A percentile compares a stretch with the other conserved stretches of the same genome.
Conservation (phyloP, 2,113 vertebrate genomes). For the Oryzias melastigma region DNA sequence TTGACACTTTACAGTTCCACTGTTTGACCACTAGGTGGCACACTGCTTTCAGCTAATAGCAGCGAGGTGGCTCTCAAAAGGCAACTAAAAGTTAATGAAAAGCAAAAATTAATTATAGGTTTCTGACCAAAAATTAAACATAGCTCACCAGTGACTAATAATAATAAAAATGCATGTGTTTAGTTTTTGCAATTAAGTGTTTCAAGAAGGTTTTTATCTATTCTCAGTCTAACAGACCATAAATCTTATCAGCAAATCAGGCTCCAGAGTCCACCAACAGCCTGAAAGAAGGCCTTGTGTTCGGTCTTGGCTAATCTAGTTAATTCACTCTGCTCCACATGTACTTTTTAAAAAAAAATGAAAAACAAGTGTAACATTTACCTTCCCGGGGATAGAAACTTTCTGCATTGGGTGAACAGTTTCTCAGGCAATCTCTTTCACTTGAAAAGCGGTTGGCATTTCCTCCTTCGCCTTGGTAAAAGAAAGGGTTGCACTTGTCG, state of each 20-base stretch:
- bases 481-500: conserved; percentile 65
- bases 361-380: conserved; percentile 42
- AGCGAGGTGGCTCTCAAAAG: neutral
- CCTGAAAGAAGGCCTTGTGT: neutral
- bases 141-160: too few species aligned
- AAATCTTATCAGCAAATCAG: conserved; percentile 33
- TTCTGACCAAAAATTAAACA: too few species aligned
- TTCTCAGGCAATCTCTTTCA: conserved; percentile 66
- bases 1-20: too few species aligned
- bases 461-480: conserved; percentile 66
- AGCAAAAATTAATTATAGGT: too few species aligned
- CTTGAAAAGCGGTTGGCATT: conserved; percentile 70
- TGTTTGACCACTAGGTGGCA: conserved; percentile 59
- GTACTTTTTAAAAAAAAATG: too few species aligned
- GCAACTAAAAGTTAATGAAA: conserved; percentile 2
- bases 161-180: too few species aligned
- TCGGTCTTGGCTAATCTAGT: neutral
- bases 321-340: neutral
- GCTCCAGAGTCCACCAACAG: conserved; percentile 50
- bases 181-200: too few species aligned
- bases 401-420: conserved; percentile 58
- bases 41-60: conserved; percentile 9
- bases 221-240: conserved; percentile 16
- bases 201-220: too few species aligned
- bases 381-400: conserved; percentile 59